Conservation (phyloP, 2,113 vertebrate genomes). For the Notothenia coriiceps region DNA sequence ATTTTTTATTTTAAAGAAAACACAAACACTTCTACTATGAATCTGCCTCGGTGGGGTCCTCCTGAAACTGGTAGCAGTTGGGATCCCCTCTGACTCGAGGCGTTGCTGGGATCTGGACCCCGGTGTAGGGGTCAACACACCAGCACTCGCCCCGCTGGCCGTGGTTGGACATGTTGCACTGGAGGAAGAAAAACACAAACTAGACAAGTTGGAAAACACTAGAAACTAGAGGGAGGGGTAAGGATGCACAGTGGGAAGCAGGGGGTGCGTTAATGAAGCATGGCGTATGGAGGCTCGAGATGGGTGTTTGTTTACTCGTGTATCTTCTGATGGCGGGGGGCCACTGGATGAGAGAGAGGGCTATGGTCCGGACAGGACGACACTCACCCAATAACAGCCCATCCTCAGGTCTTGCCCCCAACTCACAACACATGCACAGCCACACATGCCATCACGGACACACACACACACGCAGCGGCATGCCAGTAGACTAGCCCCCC, state of each 20-base stretch:
- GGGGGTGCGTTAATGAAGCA: constrained; percentile 72
- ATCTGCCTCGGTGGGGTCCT: constrained; percentile 58
- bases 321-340: constrained; percentile 22
- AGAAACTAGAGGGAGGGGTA: constrained; percentile 39
- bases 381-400: constrained; percentile 72
- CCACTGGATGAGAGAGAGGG: constrained; percentile 67
- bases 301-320: constrained; percentile 21
- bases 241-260: constrained; percentile 67
- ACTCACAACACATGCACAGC: constrained; percentile 41
- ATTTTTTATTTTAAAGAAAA: neutral
- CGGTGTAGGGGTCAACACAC: constrained; percentile 94
- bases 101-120: constrained; percentile 88
- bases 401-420: constrained; percentile 74
- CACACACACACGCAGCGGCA: constrained; percentile 44
- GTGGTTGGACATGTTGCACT: constrained; percentile 98
- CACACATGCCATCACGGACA: constrained; percentile 30
- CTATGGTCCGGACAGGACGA: constrained; percentile 67
- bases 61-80: constrained; percentile 92
- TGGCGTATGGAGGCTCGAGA: constrained; percentile 50
- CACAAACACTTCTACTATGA: neutral
- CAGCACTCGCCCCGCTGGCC: constrained; percentile 97
- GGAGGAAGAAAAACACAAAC: constrained; percentile 71
- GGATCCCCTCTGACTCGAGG: constrained; percentile 93
- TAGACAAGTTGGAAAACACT: constrained; percentile 59
- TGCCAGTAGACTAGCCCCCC: constrained; percentile 67